A percentile compares a stretch with the other conserved stretches of the same genome.
Conservation (phyloP, 2,797 vertebrate genomes). For the Sebastolobus altivelis region DNA sequence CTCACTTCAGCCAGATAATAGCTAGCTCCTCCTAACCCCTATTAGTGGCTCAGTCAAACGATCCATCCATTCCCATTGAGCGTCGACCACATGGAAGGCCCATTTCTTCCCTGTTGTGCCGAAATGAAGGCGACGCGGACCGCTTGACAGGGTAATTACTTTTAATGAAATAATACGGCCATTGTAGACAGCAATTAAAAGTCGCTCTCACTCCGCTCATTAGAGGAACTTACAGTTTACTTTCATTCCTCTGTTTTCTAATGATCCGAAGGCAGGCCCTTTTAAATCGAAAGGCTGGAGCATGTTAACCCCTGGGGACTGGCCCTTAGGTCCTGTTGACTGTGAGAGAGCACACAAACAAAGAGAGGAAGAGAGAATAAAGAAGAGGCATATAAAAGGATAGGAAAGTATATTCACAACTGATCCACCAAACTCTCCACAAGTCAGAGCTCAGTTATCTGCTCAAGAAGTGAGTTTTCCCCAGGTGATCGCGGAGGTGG, state of each 20-base stretch:
- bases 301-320: conserved; percentile 68
- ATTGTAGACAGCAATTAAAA: conserved; percentile 86
- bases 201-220: conserved; percentile 81
- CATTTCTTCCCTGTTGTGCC: conserved; percentile 77
- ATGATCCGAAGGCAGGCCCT: conserved; percentile 77
- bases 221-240: conserved; percentile 82
- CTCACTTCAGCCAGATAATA: conserved; percentile 74
- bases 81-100: conserved; percentile 71
- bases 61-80: conserved; percentile 75
- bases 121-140: conserved; percentile 79
- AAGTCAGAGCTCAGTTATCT: conserved; percentile 16
- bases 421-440: conserved; percentile 15
- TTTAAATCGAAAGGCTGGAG: conserved; percentile 76
- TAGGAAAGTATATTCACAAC: conserved; percentile 1
- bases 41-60: conserved; percentile 78
- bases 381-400: conserved; percentile 17
- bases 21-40: conserved; percentile 67
- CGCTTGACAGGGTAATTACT: conserved; percentile 85
- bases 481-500: conserved; percentile 11
- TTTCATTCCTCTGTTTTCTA: conserved; percentile 82
- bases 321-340: conserved; percentile 68
- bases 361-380: conserved; percentile 38
- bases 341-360: conserved; percentile 61
- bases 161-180: conserved; percentile 87
- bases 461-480: conserved; percentile 20